Evolutionary conservation across 2,797 vertebrate genomes (phyloP), one percentile per base, ranked within the genome.

Genomic region (Percopsis omiscomaycus): DNA sequence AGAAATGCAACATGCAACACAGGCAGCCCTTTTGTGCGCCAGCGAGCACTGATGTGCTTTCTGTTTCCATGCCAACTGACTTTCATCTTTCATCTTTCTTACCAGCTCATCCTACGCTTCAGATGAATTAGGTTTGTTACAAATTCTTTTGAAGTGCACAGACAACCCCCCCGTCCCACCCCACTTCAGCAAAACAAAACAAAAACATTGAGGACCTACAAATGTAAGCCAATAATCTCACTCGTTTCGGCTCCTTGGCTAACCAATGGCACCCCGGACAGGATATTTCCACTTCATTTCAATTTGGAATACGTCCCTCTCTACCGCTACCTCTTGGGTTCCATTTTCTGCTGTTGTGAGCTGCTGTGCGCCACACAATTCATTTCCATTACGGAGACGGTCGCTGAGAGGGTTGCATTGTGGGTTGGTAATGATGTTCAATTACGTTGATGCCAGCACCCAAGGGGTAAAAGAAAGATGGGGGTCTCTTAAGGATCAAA

Each of bases 41-140:
- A 91, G 83, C 80, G 73, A 87, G 86, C 87, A 82, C 89, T 89
- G 90, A 92, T 93, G 91, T 93, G 92, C 93, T 93, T 93, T 93
- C 92, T 89, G 93, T 94, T 93, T 93, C 93, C 92, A 93, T 94
- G 92, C 92, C 93, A 93, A 94, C 93, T 91, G 89, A 94, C 92
- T 92, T 93, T 93, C 92, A 92, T 93, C 92, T 93, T 93, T 92
- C 92, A 93, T 93, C 92, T 93, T 93, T 93, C 92, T 93, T 93
- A 93, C 92, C 89, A 93, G 92, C 91, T 93, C 92, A 93, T 93
- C 92, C 93, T 92, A 92, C 89, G 92, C 93, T 93, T 90, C 89
- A 92, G 90, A 93, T 94, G 92, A 93, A 93, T 94, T 94, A 93
- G 92, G 92, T 94, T 93, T 92, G 92, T 94, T 93, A 92, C 92